Percentiles rank a stretch among this genome's conserved stretches.
These are phyloP conservation scores for Deroplatys truncata DNA, from an alignment of 2,888 invertebrate genomes.

Conservation along the genomic window DNA sequence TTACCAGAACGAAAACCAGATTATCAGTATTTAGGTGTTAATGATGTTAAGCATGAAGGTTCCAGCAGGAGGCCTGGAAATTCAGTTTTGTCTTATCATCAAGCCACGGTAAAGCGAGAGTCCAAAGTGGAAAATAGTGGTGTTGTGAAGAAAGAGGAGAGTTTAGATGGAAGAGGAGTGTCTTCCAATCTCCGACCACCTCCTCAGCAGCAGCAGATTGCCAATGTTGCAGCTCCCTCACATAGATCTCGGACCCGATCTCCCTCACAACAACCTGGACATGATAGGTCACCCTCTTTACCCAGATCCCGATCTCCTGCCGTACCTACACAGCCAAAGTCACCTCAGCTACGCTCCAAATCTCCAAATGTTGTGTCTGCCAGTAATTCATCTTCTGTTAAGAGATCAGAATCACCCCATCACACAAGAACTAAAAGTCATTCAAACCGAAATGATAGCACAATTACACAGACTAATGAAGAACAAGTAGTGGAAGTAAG, in stretches of 20 bases:
- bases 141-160: neutral
- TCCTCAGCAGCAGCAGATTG: neutral
- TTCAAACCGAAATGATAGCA: neutral
- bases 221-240: neutral
- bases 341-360: neutral
- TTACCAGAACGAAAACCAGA: neutral
- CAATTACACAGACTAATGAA: neutral
- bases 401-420: conserved; percentile 6
- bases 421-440: neutral
- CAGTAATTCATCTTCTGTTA: neutral
- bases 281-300: neutral
- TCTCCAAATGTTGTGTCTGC: neutral
- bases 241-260: neutral
- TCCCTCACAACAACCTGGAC: neutral
- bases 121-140: neutral
- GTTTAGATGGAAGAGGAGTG: neutral
- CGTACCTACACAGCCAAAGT: neutral
- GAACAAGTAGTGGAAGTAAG: neutral
- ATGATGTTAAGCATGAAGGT: neutral
- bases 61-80: neutral
- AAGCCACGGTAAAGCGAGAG: neutral
- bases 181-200: neutral
- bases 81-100: neutral
- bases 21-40: neutral
- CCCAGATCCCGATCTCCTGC: neutral